These are phyloP conservation scores for Rhinoderma darwinii DNA, from an alignment of 2,113 vertebrate species.

Conservation along the genomic window DNA sequence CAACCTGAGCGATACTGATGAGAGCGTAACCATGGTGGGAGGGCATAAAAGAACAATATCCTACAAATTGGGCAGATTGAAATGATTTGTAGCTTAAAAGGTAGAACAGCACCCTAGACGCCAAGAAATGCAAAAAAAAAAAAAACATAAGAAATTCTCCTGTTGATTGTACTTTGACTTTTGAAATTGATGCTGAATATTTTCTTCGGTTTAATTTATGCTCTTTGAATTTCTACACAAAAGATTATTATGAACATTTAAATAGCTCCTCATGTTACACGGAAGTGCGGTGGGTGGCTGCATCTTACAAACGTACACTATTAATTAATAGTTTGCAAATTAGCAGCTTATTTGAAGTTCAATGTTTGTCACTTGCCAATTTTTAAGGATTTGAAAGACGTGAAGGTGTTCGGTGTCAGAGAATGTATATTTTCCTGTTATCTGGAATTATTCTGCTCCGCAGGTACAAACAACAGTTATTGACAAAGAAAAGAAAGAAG, in stretches of 20 bases:
- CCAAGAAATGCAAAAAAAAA: neutral
- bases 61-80: constrained; percentile 40
- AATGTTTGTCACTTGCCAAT: constrained; percentile 2
- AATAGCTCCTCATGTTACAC: constrained; percentile 13
- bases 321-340: constrained; percentile 39
- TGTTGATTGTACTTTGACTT: constrained; percentile 35
- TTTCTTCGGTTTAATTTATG: constrained; percentile 33
- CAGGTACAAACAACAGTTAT: constrained; percentile 6
- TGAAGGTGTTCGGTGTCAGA: constrained; percentile 19
- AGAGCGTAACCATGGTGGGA: neutral
- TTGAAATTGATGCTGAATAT: constrained; percentile 5
- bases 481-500: neutral
- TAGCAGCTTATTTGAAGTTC: constrained; percentile 29
- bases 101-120: constrained; percentile 38
- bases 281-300: neutral
- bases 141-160: constrained; percentile 26
- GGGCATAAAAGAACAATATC: constrained; percentile 18
- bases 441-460: neutral
- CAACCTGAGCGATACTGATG: constrained; percentile 27
- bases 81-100: constrained; percentile 33
- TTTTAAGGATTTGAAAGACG: constrained; percentile 11
- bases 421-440: constrained; percentile 33
- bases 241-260: constrained; percentile 34
- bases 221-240: constrained; percentile 21
- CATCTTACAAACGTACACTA: constrained; percentile 9